Conservation (phyloP, 2,888 invertebrate species). For the Callinectes sapidus region DNA sequence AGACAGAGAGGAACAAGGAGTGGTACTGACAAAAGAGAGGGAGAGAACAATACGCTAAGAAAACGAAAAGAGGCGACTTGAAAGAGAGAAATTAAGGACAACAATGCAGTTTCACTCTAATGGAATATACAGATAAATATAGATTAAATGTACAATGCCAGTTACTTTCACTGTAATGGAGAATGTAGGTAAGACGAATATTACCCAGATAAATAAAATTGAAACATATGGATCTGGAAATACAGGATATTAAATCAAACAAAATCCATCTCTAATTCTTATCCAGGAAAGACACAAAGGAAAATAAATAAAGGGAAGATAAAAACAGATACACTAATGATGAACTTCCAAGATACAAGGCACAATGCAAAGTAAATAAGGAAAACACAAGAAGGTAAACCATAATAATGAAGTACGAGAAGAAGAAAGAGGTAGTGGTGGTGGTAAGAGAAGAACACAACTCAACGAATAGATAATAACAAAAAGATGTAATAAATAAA, state of each 20-base stretch:
- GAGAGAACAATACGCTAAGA: too few species aligned
- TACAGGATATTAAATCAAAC: background rate
- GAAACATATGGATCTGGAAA: background rate
- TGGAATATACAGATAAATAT: too few species aligned
- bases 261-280: background rate
- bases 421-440: background rate
- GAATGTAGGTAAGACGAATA: background rate
- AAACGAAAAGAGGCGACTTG: too few species aligned
- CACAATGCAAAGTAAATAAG: constrained; percentile 9
- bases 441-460: background rate
- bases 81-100: too few species aligned
- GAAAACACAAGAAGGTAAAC: background rate
- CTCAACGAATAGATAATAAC: background rate
- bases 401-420: background rate
- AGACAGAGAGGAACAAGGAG: too few species aligned
- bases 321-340: background rate
- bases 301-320: background rate
- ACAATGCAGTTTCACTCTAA: too few species aligned
- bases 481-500: background rate
- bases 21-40: too few species aligned
- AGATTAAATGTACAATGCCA: too few species aligned
- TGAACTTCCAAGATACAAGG: background rate
- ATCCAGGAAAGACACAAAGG: background rate
- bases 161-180: background rate
- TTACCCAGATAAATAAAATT: background rate